Evolutionary conservation across 2,113 vertebrate genomes (phyloP), one percentile per base, ranked within the genome.

Genomic region (Nestor notabilis): DNA sequence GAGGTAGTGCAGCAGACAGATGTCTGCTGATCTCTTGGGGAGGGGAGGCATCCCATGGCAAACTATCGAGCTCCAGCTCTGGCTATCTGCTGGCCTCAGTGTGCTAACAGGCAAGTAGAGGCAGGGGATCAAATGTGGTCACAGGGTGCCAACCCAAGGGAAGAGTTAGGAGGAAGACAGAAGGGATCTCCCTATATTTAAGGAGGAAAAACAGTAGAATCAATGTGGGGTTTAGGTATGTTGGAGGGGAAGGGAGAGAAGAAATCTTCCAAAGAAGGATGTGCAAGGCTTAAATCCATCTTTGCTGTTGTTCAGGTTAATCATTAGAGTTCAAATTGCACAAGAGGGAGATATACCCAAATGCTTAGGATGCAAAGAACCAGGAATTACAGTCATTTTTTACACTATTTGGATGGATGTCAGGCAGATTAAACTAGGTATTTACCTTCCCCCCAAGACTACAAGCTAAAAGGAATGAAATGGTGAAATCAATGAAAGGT

Each of bases 91-190:
- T 1, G 1, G 39, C 43, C 25, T 24, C 28, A 41, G 17, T 2
- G 27, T 52, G 47, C 79, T 37, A 16, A 44, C 1, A 11, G 64
- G 88, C 39, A 72, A 29, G 11, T 9, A 58, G 25, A 19, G 37
- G 33, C 39, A 74, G 27, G 12, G 35, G 13, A 43, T 0, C 1
- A 21, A 58, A 55, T 0, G 2, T 2, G 21, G n/a, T 29, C 29
- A 71, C 8, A 35, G 56, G 2, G 0, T 37, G 47, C 27, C 17
- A 80, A 56, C 10, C 14, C 49, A 2, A 6, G 61, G 24, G 24
- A 60, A 75, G 9, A 17, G 20, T 5, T 1, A 64, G 55, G 9
- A 70, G 27, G 50, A 64, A 49, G 44, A 55, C 29, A 44, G 77
- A 87, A 55, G 13, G 28, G 18, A 84, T 37, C 17, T 41, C 29